Base-by-base conservation (phyloP, 2,113 vertebrate species). In the Cervus canadensis region DNA sequence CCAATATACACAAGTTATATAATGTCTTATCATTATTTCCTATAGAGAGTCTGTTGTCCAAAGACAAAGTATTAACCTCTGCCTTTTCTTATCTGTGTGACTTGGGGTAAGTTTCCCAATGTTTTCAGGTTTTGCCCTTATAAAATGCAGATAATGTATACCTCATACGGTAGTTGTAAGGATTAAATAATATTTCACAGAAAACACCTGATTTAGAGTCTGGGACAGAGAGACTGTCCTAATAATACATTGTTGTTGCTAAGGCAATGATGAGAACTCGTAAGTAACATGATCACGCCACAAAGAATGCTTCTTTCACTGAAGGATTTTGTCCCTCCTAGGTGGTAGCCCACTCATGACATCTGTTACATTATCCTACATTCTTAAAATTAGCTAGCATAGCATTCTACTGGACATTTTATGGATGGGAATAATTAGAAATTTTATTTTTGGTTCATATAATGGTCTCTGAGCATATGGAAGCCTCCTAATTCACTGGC, bases 391-490 rank as follows among this genome's bases (percentile, higher is more conserved):
- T 89, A 92, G 48, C 59, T 57, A 78, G 60, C 64, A 94, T 54
- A 71, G 56, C 43, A 56, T 79, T 95, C 50, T n/a, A 7, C 50
- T 60, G 57, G 43, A 97, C 76, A 84, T 33, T 79, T 93, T 79
- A 96, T 84, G 7, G 76, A 83, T 91, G 97, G 25, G 78, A 91
- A 93, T 90, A 95, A 95, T 96, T 91, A 97, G 26, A 96, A 93
- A 79, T 84, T 87, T 96, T 96, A 96, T 94, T 94, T 97, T 94
- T 90, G 87, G 89, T 83, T 94, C 81, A 93, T 9, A 59, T 91
- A 91, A 94, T 97, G 79, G 56, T 19, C 86, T 87, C 62, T 59
- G 85, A 96, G 71, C 89, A 83, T 90, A 89, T 87, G 74, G 81
- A 94, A 52, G 43, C 26, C 60, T 90, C 45, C 48, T 90, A 48